Conservation (phyloP, 2,888 invertebrate species). For the Epinotia brunnichana region DNA sequence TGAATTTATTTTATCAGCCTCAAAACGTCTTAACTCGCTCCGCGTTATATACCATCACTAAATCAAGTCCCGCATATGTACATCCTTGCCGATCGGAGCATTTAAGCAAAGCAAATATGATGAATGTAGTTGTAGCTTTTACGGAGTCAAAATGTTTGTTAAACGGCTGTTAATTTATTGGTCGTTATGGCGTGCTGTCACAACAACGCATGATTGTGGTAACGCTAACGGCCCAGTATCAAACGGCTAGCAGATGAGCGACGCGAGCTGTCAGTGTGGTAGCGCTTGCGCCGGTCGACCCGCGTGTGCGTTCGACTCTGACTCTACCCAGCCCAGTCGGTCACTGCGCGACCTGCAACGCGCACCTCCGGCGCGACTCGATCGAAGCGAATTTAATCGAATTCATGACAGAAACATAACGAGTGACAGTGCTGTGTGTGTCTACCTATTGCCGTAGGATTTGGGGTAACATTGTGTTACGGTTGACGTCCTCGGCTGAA, state of each 20-base stretch:
- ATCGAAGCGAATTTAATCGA: constrained; percentile 59
- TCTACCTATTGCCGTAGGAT: constrained; percentile 16
- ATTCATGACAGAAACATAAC: constrained; percentile 63
- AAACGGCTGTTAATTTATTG: constrained; percentile 22
- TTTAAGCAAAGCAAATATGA: no score
- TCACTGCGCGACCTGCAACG: constrained; percentile 72
- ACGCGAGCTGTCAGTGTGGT: constrained; percentile 47
- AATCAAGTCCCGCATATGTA: background rate
- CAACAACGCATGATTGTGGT: constrained; percentile 50
- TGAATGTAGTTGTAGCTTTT: background rate
- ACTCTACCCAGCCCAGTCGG: constrained; percentile 60
- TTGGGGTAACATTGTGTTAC: constrained; percentile 52
- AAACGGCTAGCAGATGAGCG: constrained; percentile 68
- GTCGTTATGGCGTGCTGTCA: constrained; percentile 34
- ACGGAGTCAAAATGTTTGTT: constrained; percentile 6
- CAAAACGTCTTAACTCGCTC: background rate
- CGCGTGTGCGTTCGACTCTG: constrained; percentile 55
- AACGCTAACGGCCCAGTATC: constrained; percentile 71
- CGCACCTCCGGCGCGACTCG: constrained; percentile 67
- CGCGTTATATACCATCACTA: background rate
- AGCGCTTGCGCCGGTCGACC: constrained; percentile 53
- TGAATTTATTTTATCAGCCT: background rate
- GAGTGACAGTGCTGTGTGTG: constrained; percentile 53
- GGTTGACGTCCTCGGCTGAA: constrained; percentile 55
- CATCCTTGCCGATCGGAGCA: background rate